A percentile compares a stretch with the other conserved stretches of the same genome.
Evolutionary conservation across 2,888 invertebrate genomes (phyloP).

Genomic region (Parascotia fuliginaria): DNA sequence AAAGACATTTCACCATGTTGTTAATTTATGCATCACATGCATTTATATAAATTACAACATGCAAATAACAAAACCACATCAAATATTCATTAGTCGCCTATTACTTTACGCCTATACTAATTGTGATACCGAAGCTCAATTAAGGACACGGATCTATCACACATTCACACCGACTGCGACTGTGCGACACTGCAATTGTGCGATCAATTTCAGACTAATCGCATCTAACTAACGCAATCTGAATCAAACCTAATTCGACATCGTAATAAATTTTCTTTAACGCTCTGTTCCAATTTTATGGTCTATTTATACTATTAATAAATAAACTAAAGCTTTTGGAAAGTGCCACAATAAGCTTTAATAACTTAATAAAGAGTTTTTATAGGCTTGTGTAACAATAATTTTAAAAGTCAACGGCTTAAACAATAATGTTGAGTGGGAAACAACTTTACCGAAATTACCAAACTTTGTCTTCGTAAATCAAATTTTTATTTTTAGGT

Average conservation of each 20-base stretch:
- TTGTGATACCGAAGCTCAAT: neutral
- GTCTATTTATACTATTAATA: neutral
- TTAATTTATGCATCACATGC: too few species aligned
- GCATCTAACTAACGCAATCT: neutral
- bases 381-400: constrained; percentile 28
- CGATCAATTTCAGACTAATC: neutral
- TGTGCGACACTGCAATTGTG: too few species aligned
- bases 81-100: neutral
- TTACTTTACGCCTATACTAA: neutral
- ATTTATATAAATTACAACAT: too few species aligned
- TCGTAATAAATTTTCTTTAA: neutral
- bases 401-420: constrained; percentile 13
- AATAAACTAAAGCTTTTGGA: constrained; percentile 1
- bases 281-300: neutral
- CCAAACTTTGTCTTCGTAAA: constrained; percentile 28
- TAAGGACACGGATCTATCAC: neutral
- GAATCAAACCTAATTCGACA: neutral
- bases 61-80: too few species aligned
- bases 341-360: constrained; percentile 14
- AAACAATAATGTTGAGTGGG: constrained; percentile 11
- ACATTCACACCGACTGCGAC: too few species aligned
- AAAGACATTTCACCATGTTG: too few species aligned
- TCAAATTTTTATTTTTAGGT: constrained; percentile 21
- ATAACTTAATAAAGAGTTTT: constrained; percentile 21
- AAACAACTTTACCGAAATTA: constrained; percentile 30